These are phyloP conservation scores for Yponomeuta cagnagella DNA, from an alignment of 2,888 invertebrate species.

Conservation along the genomic window DNA sequence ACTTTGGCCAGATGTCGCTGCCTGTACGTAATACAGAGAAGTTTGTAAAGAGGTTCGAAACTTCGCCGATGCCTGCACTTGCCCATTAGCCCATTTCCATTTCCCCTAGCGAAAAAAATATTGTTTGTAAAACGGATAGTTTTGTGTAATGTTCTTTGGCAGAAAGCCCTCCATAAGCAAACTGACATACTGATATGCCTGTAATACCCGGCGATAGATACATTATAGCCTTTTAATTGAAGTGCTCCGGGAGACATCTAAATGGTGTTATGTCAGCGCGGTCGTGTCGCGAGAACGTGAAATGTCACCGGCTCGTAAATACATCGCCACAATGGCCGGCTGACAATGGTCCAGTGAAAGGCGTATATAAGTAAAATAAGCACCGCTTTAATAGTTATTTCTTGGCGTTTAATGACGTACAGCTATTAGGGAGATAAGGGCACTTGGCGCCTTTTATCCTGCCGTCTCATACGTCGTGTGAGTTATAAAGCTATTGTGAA, in stretches of 20 bases:
- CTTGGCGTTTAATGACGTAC: background rate
- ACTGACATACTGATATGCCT: background rate
- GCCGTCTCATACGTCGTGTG: too few species aligned
- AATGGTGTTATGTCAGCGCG: background rate
- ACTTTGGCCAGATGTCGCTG: too few species aligned
- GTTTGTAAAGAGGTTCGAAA: too few species aligned
- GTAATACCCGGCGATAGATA: background rate
- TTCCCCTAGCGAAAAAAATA: too few species aligned
- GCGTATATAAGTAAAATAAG: background rate
- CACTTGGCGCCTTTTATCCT: too few species aligned
- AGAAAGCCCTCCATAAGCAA: background rate
- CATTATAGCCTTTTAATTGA: background rate
- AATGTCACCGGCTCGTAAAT: slow-evolving; percentile 9
- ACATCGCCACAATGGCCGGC: background rate
- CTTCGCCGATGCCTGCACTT: too few species aligned
- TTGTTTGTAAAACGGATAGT: too few species aligned
- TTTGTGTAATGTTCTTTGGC: background rate
- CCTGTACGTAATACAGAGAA: too few species aligned
- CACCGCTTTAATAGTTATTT: background rate
- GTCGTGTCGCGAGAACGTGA: slow-evolving; percentile 8
- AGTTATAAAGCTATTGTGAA: too few species aligned
- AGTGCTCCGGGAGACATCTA: background rate
- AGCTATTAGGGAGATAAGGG: background rate
- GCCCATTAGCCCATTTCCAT: too few species aligned
- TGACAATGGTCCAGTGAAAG: slow-evolving; percentile 8